A percentile compares a stretch with the other conserved stretches of the same genome.
These are phyloP conservation scores for Vulpes lagopus DNA, from an alignment of 2,113 vertebrate species.

Conservation along the genomic window DNA sequence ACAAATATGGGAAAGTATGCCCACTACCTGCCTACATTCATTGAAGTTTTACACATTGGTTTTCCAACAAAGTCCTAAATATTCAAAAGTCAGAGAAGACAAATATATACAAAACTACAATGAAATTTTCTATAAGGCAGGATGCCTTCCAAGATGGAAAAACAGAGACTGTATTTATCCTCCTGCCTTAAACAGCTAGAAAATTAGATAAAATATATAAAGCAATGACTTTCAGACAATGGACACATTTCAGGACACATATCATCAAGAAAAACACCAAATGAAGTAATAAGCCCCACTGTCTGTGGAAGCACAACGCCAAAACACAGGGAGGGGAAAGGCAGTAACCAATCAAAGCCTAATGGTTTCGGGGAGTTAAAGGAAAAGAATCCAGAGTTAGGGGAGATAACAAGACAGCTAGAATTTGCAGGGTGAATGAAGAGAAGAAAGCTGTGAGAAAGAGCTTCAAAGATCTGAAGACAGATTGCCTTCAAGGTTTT, in stretches of 20 bases:
- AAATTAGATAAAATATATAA: neutral
- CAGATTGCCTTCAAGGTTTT: neutral
- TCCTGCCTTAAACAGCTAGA: slow-evolving; percentile 39
- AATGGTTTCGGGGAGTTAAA: neutral
- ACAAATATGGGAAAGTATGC: neutral
- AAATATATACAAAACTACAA: slow-evolving; percentile 10
- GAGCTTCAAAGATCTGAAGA: neutral
- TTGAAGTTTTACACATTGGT: neutral
- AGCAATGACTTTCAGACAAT: slow-evolving; percentile 22
- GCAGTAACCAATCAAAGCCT: neutral
- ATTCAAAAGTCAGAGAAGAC: slow-evolving; percentile 36
- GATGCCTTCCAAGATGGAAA: neutral
- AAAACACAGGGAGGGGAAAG: neutral
- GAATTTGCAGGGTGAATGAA: neutral
- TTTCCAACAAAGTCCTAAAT: neutral
- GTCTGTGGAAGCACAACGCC: neutral
- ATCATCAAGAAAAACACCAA: neutral
- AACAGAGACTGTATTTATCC: neutral
- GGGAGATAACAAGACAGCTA: neutral
- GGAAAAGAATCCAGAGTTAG: neutral
- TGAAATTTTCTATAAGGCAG: slow-evolving; percentile 19
- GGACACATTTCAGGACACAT: neutral
- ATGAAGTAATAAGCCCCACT: neutral
- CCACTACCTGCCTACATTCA: neutral
- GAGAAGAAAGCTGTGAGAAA: neutral